Evolutionary conservation across 2,797 vertebrate species (phyloP).

Genomic region (Spizella passerina): DNA sequence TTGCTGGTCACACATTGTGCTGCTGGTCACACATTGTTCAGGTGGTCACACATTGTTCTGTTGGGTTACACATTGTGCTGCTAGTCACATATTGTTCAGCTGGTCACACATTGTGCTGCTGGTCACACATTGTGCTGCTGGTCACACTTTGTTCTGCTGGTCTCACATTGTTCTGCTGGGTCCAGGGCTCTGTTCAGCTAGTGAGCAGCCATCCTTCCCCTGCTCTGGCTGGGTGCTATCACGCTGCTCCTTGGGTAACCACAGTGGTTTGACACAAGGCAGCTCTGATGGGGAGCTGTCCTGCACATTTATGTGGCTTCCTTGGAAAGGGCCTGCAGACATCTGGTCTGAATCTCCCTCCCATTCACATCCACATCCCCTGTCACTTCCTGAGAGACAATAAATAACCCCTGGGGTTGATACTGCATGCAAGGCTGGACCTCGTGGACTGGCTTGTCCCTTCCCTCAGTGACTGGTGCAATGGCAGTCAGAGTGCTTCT

Average conservation of each 20-base stretch:
- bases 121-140: not conserved
- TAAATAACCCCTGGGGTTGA: not conserved
- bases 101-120: not conserved
- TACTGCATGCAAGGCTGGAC: not conserved
- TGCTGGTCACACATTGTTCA: not conserved
- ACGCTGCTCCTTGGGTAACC: not conserved
- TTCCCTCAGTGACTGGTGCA: not conserved
- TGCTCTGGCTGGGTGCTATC: not conserved
- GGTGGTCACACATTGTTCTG: not conserved
- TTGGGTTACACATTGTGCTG: not conserved
- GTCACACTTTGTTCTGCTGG: not conserved
- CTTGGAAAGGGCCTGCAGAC: not conserved
- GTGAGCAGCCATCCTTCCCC: not conserved
- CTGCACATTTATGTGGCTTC: not conserved
- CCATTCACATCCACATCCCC: not conserved
- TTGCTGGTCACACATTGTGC: not conserved
- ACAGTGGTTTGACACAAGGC: not conserved
- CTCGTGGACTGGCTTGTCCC: not conserved
- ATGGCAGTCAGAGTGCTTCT: rapidly evolving
- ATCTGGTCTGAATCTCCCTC: constrained; percentile 52
- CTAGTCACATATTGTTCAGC: not conserved
- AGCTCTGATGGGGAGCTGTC: not conserved
- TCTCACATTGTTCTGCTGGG: not conserved
- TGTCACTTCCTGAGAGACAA: not conserved
- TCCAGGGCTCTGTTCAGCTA: not conserved